Evolutionary conservation across 2,888 invertebrate genomes (phyloP).

Genomic region (Protophormia terraenovae): DNA sequence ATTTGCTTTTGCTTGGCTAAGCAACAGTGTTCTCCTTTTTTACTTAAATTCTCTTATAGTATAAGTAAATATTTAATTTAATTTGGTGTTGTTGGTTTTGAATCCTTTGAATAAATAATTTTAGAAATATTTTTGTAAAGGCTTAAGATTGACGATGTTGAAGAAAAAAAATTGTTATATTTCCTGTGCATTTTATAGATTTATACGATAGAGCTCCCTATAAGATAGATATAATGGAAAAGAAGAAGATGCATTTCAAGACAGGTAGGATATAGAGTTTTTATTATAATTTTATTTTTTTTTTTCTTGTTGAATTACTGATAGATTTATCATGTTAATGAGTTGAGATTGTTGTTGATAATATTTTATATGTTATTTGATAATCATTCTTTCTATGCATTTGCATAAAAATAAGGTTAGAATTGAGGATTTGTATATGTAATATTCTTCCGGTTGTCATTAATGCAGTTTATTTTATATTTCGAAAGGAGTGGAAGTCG

Average conservation of each 20-base stretch:
- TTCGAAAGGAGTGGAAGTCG: neutral
- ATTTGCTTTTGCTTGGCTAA: constrained; percentile 8
- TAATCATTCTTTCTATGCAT: neutral
- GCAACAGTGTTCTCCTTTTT: neutral
- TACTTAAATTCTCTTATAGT: neutral
- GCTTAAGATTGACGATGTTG: neutral
- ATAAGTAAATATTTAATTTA: constrained; percentile 49
- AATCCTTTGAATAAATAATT: constrained; percentile 73
- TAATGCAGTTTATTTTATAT: neutral
- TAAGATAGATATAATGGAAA: neutral
- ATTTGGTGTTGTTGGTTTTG: constrained; percentile 50
- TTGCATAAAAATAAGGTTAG: constrained; percentile 31
- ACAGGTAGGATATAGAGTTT: constrained; percentile 12
- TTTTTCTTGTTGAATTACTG: neutral
- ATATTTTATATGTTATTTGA: neutral
- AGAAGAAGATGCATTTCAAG: neutral
- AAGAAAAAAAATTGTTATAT: neutral
- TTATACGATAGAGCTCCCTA: neutral
- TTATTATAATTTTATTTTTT: too few species aligned
- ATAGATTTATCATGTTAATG: constrained; percentile 1
- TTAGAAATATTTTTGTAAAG: neutral
- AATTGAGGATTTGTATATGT: constrained; percentile 10
- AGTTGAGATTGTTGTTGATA: constrained; percentile 1
- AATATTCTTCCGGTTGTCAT: constrained; percentile 21
- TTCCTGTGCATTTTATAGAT: constrained; percentile 8